phyloP scores from a whole-genome alignment of 2,888 invertebrate species.

The Erebia palarica region DNA sequence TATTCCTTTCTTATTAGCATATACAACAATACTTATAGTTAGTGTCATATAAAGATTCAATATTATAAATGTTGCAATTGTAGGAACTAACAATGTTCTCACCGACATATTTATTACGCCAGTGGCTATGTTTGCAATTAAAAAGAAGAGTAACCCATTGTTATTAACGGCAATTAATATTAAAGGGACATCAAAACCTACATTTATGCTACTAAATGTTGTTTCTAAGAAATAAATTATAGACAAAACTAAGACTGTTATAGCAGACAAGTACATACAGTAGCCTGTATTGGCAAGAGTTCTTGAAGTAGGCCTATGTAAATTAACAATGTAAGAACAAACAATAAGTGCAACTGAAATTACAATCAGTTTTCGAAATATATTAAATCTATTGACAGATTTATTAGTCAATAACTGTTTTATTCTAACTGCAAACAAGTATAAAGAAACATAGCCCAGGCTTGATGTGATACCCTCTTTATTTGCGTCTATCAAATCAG shows the following conservation, averaged over 20 bases:
- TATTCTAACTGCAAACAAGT: conserved; percentile 87
- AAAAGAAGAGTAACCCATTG: conserved; percentile 92
- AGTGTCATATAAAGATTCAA: conserved; percentile 82
- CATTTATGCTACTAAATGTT: conserved; percentile 56
- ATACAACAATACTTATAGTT: conserved; percentile 52
- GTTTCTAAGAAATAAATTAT: conserved; percentile 82
- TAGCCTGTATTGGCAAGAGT: conserved; percentile 93
- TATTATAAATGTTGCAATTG: conserved; percentile 73
- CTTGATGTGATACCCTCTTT: conserved; percentile 95
- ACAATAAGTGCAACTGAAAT: conserved; percentile 63
- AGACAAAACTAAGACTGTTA: conserved; percentile 81
- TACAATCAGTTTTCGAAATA: conserved; percentile 47
- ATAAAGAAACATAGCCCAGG: conserved; percentile 92
- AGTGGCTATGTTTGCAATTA: conserved; percentile 92
- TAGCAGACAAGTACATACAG: conserved; percentile 87
- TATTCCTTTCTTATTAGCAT: conserved; percentile 68
- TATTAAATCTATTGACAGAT: conserved; percentile 47
- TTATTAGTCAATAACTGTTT: conserved; percentile 78
- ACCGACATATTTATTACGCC: conserved; percentile 90
- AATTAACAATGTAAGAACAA: conserved; percentile 71
- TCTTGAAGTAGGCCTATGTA: conserved; percentile 86
- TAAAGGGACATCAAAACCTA: conserved; percentile 67
- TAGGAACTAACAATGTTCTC: conserved; percentile 81
- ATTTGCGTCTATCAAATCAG: conserved; percentile 89
- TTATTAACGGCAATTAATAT: conserved; percentile 88